phyloP scores from a whole-genome alignment of 2,888 invertebrate species.

The Diarsia mendica region DNA sequence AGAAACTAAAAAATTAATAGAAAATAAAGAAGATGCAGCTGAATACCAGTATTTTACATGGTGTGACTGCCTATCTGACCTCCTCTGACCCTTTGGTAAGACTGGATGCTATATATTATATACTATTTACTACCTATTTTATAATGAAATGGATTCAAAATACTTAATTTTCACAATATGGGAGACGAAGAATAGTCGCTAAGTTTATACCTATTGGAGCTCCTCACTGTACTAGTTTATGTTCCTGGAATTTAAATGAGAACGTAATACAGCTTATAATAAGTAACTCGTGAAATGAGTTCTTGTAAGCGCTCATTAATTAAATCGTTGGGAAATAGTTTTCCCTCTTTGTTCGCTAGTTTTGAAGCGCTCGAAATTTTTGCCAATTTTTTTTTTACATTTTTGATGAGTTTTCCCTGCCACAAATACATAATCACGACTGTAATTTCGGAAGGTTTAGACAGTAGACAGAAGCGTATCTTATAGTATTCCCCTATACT shows the following conservation, averaged over 20 bases:
- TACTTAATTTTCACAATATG: background rate
- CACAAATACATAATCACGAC: too few species aligned
- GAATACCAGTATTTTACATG: too few species aligned
- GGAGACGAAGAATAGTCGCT: background rate
- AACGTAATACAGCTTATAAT: background rate
- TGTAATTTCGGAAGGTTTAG: too few species aligned
- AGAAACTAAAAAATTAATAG: too few species aligned
- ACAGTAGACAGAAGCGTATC: too few species aligned
- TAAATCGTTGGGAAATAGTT: background rate
- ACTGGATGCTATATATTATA: too few species aligned
- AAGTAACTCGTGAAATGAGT: background rate
- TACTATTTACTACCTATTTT: too few species aligned
- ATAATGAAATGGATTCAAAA: background rate
- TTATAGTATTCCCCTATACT: too few species aligned
- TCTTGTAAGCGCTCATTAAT: background rate
- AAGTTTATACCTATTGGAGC: background rate
- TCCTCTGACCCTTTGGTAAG: too few species aligned
- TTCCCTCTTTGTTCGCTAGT: background rate
- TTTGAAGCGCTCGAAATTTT: slow-evolving; percentile 2
- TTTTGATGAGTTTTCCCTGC: too few species aligned
- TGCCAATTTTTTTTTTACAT: background rate
- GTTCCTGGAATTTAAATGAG: background rate
- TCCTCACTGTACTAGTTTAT: background rate
- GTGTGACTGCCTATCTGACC: too few species aligned
- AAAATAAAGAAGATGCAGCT: too few species aligned